phyloP scores from a whole-genome alignment of 2,113 vertebrate species.

The Chamaea fasciata region DNA sequence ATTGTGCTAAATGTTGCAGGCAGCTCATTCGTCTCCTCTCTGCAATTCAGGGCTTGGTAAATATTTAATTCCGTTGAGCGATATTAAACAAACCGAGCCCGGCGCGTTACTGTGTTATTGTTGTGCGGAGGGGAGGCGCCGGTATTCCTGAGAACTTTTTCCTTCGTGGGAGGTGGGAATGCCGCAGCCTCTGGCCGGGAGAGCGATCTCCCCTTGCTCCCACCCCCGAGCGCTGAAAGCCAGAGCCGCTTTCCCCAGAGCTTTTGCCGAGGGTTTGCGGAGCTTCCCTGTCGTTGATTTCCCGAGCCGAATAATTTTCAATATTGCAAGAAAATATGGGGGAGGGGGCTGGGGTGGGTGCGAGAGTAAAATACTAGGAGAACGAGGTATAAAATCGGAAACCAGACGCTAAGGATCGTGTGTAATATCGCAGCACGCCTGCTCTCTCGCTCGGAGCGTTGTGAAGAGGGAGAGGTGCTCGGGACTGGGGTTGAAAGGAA shows the following conservation, averaged over 20 bases:
- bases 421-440: not conserved
- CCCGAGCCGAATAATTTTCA: not conserved
- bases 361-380: not conserved
- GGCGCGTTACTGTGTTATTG: not conserved
- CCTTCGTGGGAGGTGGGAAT: not conserved
- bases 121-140: not conserved
- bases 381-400: not conserved
- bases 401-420: not conserved
- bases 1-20: conserved; percentile 46
- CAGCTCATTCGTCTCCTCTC: conserved; percentile 6
- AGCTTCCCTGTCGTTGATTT: not conserved
- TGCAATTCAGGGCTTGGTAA: conserved; percentile 40
- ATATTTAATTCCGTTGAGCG: conserved; percentile 60
- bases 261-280: not conserved
- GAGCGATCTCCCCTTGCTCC: not conserved
- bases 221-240: not conserved
- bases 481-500: not conserved
- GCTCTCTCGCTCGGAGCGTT: not conserved
- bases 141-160: conserved; percentile 22
- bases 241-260: not conserved
- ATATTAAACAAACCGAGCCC: conserved; percentile 34
- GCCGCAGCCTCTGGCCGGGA: not conserved
- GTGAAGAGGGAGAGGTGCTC: not conserved
- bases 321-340: not conserved
- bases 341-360: not conserved